Base-by-base conservation (phyloP, 2,888 invertebrate species). In the Athrips mouffetella region DNA sequence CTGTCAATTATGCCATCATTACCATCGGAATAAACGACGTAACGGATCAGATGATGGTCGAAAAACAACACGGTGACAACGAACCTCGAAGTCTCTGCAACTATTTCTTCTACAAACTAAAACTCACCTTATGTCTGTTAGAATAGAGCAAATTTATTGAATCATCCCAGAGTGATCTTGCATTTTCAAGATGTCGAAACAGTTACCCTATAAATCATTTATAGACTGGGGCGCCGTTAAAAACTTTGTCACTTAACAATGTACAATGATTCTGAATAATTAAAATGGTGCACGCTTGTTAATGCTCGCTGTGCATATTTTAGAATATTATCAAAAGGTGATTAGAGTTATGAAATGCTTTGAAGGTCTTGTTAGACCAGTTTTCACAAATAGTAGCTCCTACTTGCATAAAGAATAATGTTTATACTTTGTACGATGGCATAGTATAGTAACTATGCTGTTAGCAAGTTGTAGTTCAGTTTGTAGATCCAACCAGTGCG, bases 1-100 rank as follows among this genome's bases (percentile, higher is more conserved):
- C 81, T 86, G 86, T 87, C 88, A 86, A 86, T 87, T 88, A 87
- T 86, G 75, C 84, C 80, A 82, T 87, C 84, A 87, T 88, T 88
- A 87, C 79, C 82, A 85, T 87, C 80, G 70, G 80, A 78, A 85
- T 84, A 82, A 84, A 85, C 79, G 77, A 77, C 76, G 77, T 79
- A 83, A 81, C 80, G 77, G 80, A 82, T 85, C 80, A 77, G 78
- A 80, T 76, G 80, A 74, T 77, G 73, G 76, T 78, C 72, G 69
- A 80, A 81, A 78, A 80, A 79, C 76, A 78, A 80, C 76, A 83
- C 63, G 71, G 76, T 75, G 78, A 78, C 79, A 76, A 74, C 69
- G 71, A 73, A 67, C 65, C 53, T 70, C 64, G 53, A 65, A 58
- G 59, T 51, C 50, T 57, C 54, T 59, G 57, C 58, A 55, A 56